phyloP scores from a whole-genome alignment of 2,797 vertebrate genomes.

The Eupleurogrammus muticus region DNA sequence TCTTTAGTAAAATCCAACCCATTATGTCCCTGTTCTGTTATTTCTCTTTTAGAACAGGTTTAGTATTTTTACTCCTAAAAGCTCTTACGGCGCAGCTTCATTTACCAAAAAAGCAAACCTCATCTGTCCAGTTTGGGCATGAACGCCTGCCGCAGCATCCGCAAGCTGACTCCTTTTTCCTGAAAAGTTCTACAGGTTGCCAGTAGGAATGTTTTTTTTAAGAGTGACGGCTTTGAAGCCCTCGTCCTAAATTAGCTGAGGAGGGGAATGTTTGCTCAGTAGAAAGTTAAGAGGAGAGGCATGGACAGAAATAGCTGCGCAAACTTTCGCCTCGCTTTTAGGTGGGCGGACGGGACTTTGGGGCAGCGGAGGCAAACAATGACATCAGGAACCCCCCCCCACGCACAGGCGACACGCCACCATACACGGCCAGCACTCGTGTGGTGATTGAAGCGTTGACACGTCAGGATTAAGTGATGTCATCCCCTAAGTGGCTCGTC shows the following conservation, averaged over 20 bases:
- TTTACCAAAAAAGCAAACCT: slow-evolving; percentile 39
- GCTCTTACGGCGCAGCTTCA: slow-evolving; percentile 1
- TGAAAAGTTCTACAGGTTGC: slow-evolving; percentile 33
- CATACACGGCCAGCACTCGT: slow-evolving; percentile 15
- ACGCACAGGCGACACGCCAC: not conserved
- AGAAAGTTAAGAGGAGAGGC: slow-evolving; percentile 51
- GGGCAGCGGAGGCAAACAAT: slow-evolving; percentile 53
- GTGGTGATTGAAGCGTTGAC: slow-evolving; percentile 49
- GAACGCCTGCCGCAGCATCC: slow-evolving; percentile 31
- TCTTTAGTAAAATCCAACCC: not conserved
- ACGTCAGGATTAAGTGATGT: slow-evolving; percentile 76
- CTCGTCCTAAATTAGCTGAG: slow-evolving; percentile 38
- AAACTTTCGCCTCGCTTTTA: slow-evolving; percentile 55
- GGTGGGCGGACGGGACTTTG: slow-evolving; percentile 54
- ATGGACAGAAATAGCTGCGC: slow-evolving; percentile 72
- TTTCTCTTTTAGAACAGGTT: slow-evolving; percentile 11
- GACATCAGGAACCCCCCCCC: slow-evolving; percentile 67
- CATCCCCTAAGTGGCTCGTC: slow-evolving; percentile 67
- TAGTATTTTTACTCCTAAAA: slow-evolving; percentile 5
- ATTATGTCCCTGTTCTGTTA: not conserved
- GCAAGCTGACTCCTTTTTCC: slow-evolving; percentile 33
- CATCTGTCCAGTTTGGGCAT: slow-evolving; percentile 22
- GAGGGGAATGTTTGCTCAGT: slow-evolving; percentile 66
- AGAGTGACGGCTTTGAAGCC: slow-evolving; percentile 51
- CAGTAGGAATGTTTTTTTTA: slow-evolving; percentile 35